Evolutionary conservation across 2,113 vertebrate species (phyloP).

Genomic region (Cololabis saira): DNA sequence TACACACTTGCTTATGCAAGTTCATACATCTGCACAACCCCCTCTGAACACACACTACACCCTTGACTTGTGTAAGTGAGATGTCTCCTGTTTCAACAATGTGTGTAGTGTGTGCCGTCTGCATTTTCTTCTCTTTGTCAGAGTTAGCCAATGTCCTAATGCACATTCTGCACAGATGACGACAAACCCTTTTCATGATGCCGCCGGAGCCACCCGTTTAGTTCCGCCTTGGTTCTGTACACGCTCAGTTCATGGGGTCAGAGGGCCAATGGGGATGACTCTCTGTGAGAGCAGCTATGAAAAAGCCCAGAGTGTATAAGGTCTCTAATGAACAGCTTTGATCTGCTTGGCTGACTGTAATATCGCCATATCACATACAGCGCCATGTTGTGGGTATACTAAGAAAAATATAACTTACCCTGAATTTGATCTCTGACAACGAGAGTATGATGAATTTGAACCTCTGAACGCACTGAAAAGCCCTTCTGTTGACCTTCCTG

Average conservation of each 20-base stretch:
- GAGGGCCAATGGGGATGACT: constrained; percentile 45
- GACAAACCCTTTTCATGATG: constrained; percentile 75
- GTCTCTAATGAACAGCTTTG: constrained; percentile 51
- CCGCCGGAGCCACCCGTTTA: constrained; percentile 78
- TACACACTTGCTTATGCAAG: constrained; percentile 6
- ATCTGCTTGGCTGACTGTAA: constrained; percentile 44
- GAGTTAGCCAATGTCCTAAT: constrained; percentile 78
- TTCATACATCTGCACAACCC: constrained; percentile 3
- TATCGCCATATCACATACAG: constrained; percentile 31
- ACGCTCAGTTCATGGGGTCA: constrained; percentile 78
- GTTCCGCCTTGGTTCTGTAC: constrained; percentile 76
- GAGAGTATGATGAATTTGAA: constrained; percentile 33
- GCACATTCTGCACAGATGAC: constrained; percentile 78
- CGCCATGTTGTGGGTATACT: constrained; percentile 22
- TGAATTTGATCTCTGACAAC: constrained; percentile 27
- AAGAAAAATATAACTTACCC: constrained; percentile 42
- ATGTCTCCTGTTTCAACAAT: constrained; percentile 80
- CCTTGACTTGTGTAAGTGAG: constrained; percentile 74
- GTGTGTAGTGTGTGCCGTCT: constrained; percentile 70
- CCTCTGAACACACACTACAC: constrained; percentile 31
- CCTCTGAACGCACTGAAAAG: constrained; percentile 19
- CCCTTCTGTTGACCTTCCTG: constrained; percentile 47
- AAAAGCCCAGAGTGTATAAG: constrained; percentile 20
- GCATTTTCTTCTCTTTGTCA: constrained; percentile 65
- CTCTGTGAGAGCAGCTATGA: constrained; percentile 40